These are phyloP conservation scores for Nesometra sesokonis DNA, from an alignment of 35 echinoderm and acorn worm species.

Conservation along the genomic window DNA sequence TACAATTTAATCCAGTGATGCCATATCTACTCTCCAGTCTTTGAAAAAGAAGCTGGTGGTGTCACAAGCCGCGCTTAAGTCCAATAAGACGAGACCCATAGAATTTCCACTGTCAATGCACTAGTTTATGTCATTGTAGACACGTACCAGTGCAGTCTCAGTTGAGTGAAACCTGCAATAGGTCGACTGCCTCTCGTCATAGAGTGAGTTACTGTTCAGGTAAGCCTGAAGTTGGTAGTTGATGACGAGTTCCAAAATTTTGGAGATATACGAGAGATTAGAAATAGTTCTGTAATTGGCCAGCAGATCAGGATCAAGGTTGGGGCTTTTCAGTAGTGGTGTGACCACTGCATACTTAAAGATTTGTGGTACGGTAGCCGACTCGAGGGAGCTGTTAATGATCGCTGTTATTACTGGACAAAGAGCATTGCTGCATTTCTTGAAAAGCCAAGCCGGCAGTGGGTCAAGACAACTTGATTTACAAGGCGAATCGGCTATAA, in stretches of 20 bases:
- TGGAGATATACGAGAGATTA: slow-evolving; percentile 20
- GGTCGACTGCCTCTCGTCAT: background rate
- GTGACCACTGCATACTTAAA: slow-evolving; percentile 28
- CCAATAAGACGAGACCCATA: background rate
- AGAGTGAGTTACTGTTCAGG: background rate
- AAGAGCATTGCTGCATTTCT: background rate
- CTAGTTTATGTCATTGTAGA: background rate
- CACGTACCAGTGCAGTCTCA: background rate
- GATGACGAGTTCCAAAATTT: slow-evolving; percentile 12
- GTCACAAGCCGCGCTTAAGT: background rate
- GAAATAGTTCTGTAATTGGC: slow-evolving; percentile 24
- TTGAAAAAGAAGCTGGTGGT: background rate
- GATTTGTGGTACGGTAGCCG: slow-evolving; percentile 1
- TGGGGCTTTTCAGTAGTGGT: slow-evolving; percentile 22
- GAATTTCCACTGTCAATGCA: background rate
- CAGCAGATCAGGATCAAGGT: slow-evolving; percentile 3
- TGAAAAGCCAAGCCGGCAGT: slow-evolving; percentile 20
- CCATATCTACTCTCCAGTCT: background rate
- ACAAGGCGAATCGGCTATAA: slow-evolving; percentile 10
- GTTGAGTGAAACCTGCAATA: background rate
- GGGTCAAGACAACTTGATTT: slow-evolving; percentile 25
- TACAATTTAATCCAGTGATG: background rate
- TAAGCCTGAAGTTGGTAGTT: background rate
- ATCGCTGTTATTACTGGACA: background rate
- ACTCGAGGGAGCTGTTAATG: slow-evolving; percentile 14